Percentiles rank a stretch among this genome's conserved stretches.
phyloP scores from a whole-genome alignment of 2,797 vertebrate species.

The Ptychobarbus kaznakovi region DNA sequence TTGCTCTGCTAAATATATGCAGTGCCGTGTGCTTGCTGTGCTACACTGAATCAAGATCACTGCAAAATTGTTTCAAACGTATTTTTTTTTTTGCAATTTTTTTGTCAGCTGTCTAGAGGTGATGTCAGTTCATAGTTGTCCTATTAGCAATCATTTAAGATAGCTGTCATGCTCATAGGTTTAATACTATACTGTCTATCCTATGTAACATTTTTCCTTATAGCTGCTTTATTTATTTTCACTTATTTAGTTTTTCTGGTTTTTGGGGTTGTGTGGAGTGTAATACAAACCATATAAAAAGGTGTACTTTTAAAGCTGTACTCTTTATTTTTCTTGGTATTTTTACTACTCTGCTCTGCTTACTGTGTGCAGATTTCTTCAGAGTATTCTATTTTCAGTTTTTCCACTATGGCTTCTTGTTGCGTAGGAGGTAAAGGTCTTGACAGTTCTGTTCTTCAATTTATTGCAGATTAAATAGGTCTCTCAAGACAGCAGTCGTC shows the following conservation, averaged over 20 bases:
- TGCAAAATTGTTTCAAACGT: background rate
- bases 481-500: slow-evolving; percentile 22
- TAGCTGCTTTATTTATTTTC: slow-evolving; percentile 12
- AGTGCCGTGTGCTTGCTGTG: background rate
- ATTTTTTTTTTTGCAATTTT: no score
- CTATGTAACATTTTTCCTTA: slow-evolving; percentile 39
- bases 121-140: slow-evolving; percentile 7
- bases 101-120: slow-evolving; percentile 42
- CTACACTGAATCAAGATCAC: slow-evolving; percentile 1
- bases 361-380: slow-evolving; percentile 40
- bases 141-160: slow-evolving; percentile 43
- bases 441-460: slow-evolving; percentile 48
- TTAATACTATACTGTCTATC: slow-evolving; percentile 39
- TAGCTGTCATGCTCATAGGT: slow-evolving; percentile 37
- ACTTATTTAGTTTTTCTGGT: background rate
- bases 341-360: slow-evolving; percentile 17
- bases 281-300: slow-evolving; percentile 14
- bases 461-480: slow-evolving; percentile 50
- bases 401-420: slow-evolving; percentile 3
- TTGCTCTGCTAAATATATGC: background rate
- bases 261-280: slow-evolving; percentile 32
- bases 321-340: background rate
- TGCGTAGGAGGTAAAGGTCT: slow-evolving; percentile 48
- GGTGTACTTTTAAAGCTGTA: background rate
- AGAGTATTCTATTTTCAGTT: slow-evolving; percentile 42